Conservation (phyloP, 2,797 vertebrate genomes). For the Podargus strigoides region DNA sequence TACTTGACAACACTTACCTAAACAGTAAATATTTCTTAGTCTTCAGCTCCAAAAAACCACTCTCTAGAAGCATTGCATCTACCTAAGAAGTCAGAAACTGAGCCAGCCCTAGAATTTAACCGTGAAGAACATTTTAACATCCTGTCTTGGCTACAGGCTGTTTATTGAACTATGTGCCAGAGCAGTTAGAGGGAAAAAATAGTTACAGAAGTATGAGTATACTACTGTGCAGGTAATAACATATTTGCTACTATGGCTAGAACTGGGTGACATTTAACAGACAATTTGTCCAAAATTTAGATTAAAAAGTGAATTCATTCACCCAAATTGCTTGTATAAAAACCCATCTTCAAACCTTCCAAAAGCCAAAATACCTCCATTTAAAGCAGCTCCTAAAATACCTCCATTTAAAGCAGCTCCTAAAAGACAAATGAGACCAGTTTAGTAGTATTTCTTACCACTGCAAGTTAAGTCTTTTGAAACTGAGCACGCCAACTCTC, state of each 20-base stretch:
- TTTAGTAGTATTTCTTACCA: neutral
- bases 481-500: neutral
- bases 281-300: neutral
- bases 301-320: neutral
- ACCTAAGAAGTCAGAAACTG: neutral
- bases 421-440: neutral
- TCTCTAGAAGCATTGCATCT: neutral
- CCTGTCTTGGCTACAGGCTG: neutral
- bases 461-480: neutral
- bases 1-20: neutral
- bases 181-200: too few relatives aligned
- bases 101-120: neutral
- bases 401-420: neutral
- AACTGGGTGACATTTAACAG: neutral
- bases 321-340: neutral
- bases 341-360: neutral
- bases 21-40: neutral
- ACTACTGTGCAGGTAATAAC: neutral
- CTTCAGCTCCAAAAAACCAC: neutral
- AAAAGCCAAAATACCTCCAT: neutral
- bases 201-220: rapidly evolving
- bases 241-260: neutral
- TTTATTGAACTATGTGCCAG: neutral
- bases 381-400: neutral
- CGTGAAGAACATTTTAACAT: neutral